These are phyloP conservation scores for Labeo rohita DNA, from an alignment of 2,113 vertebrate genomes.

Conservation along the genomic window DNA sequence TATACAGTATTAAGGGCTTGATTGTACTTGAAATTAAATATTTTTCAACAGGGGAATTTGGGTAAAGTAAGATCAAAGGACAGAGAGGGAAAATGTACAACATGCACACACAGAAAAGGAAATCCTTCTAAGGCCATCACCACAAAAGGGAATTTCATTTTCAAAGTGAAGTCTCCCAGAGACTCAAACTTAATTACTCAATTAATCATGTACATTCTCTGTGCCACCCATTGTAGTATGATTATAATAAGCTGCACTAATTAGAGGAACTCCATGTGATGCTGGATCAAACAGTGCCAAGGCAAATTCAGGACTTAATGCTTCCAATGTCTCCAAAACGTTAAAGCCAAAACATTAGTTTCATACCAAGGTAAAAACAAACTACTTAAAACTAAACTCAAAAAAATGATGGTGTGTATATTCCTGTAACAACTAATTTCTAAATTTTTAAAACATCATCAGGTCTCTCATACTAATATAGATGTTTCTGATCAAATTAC, in stretches of 20 bases:
- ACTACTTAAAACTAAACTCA: background rate
- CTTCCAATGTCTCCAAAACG: background rate
- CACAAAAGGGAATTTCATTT: constrained; percentile 3
- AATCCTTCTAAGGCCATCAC: constrained; percentile 21
- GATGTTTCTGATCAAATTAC: background rate
- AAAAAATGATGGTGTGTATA: background rate
- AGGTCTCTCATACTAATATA: background rate
- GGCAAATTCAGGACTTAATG: constrained; percentile 18
- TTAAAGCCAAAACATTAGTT: background rate
- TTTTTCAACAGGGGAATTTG: constrained; percentile 23
- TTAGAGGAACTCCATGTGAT: constrained; percentile 36
- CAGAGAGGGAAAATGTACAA: background rate
- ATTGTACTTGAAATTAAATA: constrained; percentile 23
- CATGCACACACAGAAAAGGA: background rate
- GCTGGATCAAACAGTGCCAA: constrained; percentile 1
- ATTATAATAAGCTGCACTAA: constrained; percentile 32
- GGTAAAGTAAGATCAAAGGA: constrained; percentile 10
- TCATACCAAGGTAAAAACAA: background rate
- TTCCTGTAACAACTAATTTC: background rate
- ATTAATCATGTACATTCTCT: constrained; percentile 37
- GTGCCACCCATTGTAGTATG: constrained; percentile 25
- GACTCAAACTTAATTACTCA: constrained; percentile 36
- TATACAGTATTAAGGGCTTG: background rate
- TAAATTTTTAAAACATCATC: background rate
- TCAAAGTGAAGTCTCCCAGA: constrained; percentile 27